Percentiles rank a stretch among this genome's conserved stretches.
phyloP scores from a whole-genome alignment of 2,113 vertebrate genomes.

The Mormoops blainvillei region DNA sequence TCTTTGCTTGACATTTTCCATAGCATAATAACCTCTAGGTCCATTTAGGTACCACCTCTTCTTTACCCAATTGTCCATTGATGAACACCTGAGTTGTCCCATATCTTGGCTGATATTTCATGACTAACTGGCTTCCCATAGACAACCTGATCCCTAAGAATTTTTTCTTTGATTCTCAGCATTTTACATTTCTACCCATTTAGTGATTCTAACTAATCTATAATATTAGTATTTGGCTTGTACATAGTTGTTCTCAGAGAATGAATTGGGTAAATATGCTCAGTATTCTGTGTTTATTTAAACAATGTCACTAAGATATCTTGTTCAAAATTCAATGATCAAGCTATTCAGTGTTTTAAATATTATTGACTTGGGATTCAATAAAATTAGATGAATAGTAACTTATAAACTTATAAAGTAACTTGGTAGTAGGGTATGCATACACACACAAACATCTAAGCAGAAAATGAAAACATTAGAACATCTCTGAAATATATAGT shows the following conservation, averaged over 20 bases:
- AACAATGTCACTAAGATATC: background rate
- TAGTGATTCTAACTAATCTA: background rate
- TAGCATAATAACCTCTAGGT: background rate
- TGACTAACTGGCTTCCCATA: slow-evolving; percentile 28
- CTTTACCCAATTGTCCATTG: background rate
- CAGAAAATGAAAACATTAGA: background rate
- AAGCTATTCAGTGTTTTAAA: background rate
- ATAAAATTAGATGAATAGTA: background rate
- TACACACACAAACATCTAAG: background rate
- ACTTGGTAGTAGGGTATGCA: background rate
- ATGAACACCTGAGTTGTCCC: background rate
- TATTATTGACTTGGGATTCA: background rate
- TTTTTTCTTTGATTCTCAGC: background rate
- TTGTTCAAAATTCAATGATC: background rate
- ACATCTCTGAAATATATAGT: background rate
- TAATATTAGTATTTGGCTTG: background rate
- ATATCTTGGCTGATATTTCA: background rate
- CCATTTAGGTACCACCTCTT: background rate
- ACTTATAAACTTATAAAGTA: no score
- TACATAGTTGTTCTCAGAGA: background rate
- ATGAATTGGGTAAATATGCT: background rate
- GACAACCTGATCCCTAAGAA: slow-evolving; percentile 36
- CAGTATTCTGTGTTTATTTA: background rate
- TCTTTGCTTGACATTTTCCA: background rate
- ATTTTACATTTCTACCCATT: background rate